Conservation (phyloP, 1,140 invertebrate species). For the Drosophila insularis region DNA sequence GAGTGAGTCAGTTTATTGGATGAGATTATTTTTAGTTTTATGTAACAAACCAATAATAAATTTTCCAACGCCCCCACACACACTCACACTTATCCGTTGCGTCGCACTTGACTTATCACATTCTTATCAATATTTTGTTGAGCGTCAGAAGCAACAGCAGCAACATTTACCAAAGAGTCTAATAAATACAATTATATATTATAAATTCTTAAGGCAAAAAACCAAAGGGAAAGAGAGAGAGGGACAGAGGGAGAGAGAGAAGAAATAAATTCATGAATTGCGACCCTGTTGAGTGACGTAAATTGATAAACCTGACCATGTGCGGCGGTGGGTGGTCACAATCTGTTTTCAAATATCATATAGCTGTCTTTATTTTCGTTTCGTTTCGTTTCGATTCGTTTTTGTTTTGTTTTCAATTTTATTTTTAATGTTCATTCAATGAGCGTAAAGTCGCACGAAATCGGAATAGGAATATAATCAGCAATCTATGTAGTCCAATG, state of each 20-base stretch:
- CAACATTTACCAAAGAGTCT: slow-evolving; percentile 8
- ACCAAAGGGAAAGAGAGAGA: not conserved
- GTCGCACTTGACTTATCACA: slow-evolving; percentile 7
- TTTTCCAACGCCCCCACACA: slow-evolving; percentile 1
- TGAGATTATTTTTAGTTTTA: slow-evolving; percentile 9
- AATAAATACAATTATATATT: slow-evolving; percentile 11
- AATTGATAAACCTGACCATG: slow-evolving; percentile 48
- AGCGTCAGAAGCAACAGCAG: not conserved
- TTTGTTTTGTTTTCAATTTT: slow-evolving; percentile 18
- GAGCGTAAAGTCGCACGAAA: slow-evolving; percentile 53
- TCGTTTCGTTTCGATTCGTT: slow-evolving; percentile 27
- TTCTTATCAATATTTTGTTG: not conserved
- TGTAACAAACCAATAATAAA: slow-evolving; percentile 2
- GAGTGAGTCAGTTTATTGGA: not conserved
- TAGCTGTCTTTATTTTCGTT: slow-evolving; percentile 36
- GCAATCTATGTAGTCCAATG: slow-evolving; percentile 80
- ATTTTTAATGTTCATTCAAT: slow-evolving; percentile 61
- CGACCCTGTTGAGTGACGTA: slow-evolving; percentile 59
- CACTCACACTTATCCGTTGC: not conserved
- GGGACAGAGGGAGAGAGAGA: not conserved
- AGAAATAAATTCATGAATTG: slow-evolving; percentile 66
- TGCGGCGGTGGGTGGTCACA: slow-evolving; percentile 64
- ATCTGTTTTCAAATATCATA: slow-evolving; percentile 40
- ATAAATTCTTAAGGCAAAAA: slow-evolving; percentile 7
- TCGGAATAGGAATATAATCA: slow-evolving; percentile 48